These are phyloP conservation scores for Athene cunicularia DNA, from an alignment of 2,113 vertebrate genomes.

Conservation along the genomic window DNA sequence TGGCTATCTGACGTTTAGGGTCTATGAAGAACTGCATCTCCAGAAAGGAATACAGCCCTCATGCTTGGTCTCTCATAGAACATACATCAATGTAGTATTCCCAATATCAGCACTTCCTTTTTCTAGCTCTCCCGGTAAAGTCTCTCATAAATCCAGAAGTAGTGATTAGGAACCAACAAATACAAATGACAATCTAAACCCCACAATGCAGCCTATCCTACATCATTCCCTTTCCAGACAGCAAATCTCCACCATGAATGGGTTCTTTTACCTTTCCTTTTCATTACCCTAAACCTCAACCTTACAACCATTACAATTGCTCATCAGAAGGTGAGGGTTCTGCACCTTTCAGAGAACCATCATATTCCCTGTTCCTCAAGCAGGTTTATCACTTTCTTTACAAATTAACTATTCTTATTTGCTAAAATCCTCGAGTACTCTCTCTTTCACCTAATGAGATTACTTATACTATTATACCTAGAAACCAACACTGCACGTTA, in stretches of 20 bases:
- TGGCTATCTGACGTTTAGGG: neutral
- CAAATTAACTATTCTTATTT: constrained; percentile 62
- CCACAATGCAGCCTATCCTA: neutral
- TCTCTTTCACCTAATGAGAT: constrained; percentile 67
- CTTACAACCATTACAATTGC: neutral
- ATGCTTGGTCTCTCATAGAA: neutral
- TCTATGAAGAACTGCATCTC: neutral
- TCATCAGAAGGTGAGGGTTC: neutral
- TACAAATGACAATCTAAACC: neutral
- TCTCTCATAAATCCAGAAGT: neutral
- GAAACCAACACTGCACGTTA: constrained; percentile 76
- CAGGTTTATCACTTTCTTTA: neutral
- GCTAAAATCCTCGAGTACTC: constrained; percentile 61
- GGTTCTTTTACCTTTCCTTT: neutral
- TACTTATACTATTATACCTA: constrained; percentile 73
- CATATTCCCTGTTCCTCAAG: neutral
- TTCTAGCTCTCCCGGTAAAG: neutral
- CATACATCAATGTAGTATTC: neutral
- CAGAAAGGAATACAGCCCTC: neutral
- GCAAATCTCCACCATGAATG: neutral
- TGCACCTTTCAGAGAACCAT: neutral
- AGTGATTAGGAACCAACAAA: neutral
- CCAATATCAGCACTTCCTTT: neutral
- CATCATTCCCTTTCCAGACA: neutral
- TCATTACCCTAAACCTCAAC: neutral